Percentiles rank a stretch among this genome's conserved stretches.
These are phyloP conservation scores for Phyllotis vaccarum DNA, from an alignment of 2,797 vertebrate genomes.

Conservation along the genomic window DNA sequence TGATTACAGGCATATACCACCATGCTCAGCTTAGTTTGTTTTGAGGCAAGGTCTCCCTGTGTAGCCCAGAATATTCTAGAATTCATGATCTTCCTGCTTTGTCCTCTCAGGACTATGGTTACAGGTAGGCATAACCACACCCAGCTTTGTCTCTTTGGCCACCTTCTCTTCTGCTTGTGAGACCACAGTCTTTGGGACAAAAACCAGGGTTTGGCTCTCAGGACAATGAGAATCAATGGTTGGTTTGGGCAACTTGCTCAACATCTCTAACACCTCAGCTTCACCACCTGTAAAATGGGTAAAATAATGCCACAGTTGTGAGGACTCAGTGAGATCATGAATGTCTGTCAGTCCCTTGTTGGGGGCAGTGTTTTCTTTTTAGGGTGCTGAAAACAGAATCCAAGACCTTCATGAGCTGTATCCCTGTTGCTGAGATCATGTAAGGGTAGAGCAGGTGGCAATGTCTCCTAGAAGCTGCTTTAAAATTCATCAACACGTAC, in stretches of 20 bases:
- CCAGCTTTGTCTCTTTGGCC: neutral
- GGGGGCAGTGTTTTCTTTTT: neutral
- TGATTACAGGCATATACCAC: neutral
- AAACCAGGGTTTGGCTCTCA: neutral
- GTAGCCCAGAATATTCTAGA: neutral
- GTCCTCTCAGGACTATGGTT: neutral
- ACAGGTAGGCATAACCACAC: neutral
- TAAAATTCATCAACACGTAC: neutral
- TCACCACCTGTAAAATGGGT: conserved; percentile 22
- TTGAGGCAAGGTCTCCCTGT: neutral
- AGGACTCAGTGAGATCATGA: neutral
- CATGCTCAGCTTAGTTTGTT: neutral
- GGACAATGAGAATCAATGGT: neutral
- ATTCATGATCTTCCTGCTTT: neutral
- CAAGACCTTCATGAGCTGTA: neutral
- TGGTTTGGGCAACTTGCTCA: neutral
- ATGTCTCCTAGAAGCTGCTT: neutral
- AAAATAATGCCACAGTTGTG: neutral
- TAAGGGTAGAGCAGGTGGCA: neutral
- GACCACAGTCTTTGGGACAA: neutral
- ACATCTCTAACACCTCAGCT: neutral
- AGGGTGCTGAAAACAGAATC: neutral
- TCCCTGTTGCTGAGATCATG: neutral
- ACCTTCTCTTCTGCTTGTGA: neutral
- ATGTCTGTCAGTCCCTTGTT: neutral